Evolutionary conservation across 2,888 invertebrate species (phyloP), one percentile per base, ranked within the genome.

Genomic region (Deilephila porcellus): DNA sequence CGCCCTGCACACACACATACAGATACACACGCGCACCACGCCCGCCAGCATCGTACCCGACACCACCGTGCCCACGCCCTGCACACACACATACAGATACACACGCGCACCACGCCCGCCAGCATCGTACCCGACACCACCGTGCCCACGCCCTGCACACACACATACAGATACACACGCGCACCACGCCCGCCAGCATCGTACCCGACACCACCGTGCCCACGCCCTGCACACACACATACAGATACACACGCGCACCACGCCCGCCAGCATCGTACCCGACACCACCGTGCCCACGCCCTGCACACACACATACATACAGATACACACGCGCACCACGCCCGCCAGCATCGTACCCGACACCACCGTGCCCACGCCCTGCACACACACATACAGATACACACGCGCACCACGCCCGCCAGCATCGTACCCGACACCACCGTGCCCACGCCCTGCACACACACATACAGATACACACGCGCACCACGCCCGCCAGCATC

Each of bases 181-280:
- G 96, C 82, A 99, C 99, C 62, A 97, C 96, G 14, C 99, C 99
- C 86, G 98, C 98, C 25, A 99, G 94, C 71, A 98, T 98, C 19
- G 99, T 99, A 60, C 99, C 99, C 0, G 99, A 99, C 20, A 99
- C 99, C 32, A 99, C 99, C 0, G 99, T 99, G 71, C 99, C 99
- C 11, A 99, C 99, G 79, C 99, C 99, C 98, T 98, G 90, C 25
- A 29, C 19, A 45, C 25, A 70, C 8, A 73, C 32, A 32, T 4
- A 32, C 4, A 32, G 3, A 32, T 4, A 32, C 4, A 32, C 20
- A 99, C 94, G 52, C 96, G 96, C 82, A 99, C 99, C 62, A 97
- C 96, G 14, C 99, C 99, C 86, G 98, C 98, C 25, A 99, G 94
- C 71, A 98, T 98, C 19, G 99, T 99, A 60, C 99, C 99, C 0